phyloP scores from a whole-genome alignment of 2,888 invertebrate species.

The Lepidonotus clava region DNA sequence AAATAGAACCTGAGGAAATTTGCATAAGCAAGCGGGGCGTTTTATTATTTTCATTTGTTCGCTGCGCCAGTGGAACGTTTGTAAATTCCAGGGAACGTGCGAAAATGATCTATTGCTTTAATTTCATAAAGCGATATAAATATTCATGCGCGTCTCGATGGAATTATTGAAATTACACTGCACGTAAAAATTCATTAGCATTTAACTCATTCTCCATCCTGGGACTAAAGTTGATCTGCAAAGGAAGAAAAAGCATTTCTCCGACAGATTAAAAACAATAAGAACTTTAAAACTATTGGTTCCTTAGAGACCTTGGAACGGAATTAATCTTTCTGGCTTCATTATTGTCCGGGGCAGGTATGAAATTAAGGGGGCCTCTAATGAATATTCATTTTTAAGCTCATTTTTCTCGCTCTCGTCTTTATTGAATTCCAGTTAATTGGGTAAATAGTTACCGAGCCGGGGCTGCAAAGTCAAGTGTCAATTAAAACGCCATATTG shows the following conservation, averaged over 20 bases:
- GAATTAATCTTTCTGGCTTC: constrained; percentile 36
- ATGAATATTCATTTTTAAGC: constrained; percentile 28
- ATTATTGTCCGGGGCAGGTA: constrained; percentile 11
- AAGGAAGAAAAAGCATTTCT: constrained; percentile 19
- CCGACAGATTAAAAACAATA: constrained; percentile 48
- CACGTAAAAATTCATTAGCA: constrained; percentile 51
- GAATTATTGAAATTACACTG: constrained; percentile 53
- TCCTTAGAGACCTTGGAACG: neutral
- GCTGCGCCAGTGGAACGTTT: neutral
- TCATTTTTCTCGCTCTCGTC: neutral
- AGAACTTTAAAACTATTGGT: constrained; percentile 49
- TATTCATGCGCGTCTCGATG: constrained; percentile 48
- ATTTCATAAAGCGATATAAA: constrained; percentile 53
- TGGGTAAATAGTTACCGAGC: constrained; percentile 23
- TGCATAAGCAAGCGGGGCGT: constrained; percentile 44
- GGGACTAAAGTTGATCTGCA: constrained; percentile 42
- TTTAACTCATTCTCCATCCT: constrained; percentile 50
- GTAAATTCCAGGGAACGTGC: constrained; percentile 47
- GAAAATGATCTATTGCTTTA: constrained; percentile 53
- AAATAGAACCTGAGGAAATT: constrained; percentile 51
- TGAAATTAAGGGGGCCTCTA: neutral
- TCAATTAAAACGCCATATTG: constrained; percentile 45
- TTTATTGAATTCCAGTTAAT: neutral
- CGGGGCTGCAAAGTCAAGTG: constrained; percentile 5
- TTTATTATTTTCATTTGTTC: constrained; percentile 51